Base-by-base conservation (phyloP, 2,797 vertebrate genomes). In the Tokudaia tokunoshimensis region DNA sequence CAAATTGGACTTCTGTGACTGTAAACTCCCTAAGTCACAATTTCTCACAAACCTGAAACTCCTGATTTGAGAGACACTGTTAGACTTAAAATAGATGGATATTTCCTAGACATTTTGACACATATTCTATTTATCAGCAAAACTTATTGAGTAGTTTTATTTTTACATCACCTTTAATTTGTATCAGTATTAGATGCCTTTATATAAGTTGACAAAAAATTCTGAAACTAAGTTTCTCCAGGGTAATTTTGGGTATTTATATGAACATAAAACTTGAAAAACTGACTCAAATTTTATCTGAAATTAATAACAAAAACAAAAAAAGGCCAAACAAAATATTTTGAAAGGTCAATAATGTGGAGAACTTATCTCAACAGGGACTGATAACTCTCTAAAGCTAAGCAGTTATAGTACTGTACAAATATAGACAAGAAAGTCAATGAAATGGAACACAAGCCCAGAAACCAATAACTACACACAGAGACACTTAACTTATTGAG, bases 301-400 rank as follows among this genome's bases (percentile, higher is more conserved):
- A n/a, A 70, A n/a, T 87, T 44, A 24, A 91, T 88, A 87, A 83
- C 65, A 31, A 34, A 83, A 70, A n/a, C 34, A n/a, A 91, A 70
- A 59, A 15, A 37, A 7, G 10, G 10, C 34, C 15, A 0, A 24
- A 19, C 31, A 67, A 67, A 22, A 75, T 37, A 20, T 67, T 84
- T 34, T 63, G 20, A 13, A 84, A 89, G 31, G 37, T 22, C 0
- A 91, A 37, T 3, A 44, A 78, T 44, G 63, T 85, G 1, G 2
- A 10, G 31, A 47, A 92, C 4, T 87, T 67, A 55, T 31, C 19
- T 89, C 89, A 59, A 15, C 13, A 50, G 37, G 80, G 6, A 37
- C 22, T 37, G 31, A 29, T 31, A 41, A 50, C 41, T 94, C 55
- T 74, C 34, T 85, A 90, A 85, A 75, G 24, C 41, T 67, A 81